phyloP scores from a whole-genome alignment of 2,113 vertebrate species.

The Toxostoma redivivum region DNA sequence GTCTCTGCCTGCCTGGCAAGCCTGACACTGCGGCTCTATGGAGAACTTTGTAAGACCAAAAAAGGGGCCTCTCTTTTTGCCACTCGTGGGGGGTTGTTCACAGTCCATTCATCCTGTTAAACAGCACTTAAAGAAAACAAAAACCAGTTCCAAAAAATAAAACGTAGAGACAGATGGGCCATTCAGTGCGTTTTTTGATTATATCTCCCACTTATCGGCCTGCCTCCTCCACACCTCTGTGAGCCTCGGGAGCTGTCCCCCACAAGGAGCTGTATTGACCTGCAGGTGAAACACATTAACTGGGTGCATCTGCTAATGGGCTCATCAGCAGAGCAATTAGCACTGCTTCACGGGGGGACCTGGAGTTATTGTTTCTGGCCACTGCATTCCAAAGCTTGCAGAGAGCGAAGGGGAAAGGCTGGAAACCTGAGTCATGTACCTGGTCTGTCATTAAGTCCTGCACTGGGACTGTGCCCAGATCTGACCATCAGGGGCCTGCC shows the following conservation, averaged over 20 bases:
- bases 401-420: background rate
- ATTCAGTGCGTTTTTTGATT: background rate
- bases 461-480: background rate
- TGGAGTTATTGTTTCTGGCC: background rate
- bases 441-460: background rate
- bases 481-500: background rate
- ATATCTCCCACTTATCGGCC: background rate
- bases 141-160: background rate
- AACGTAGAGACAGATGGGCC: background rate
- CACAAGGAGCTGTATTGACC: background rate
- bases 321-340: background rate
- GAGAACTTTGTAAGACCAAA: background rate
- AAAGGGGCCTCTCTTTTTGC: background rate
- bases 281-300: background rate
- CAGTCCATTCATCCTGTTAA: background rate
- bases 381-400: background rate
- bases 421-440: background rate
- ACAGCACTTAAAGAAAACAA: background rate
- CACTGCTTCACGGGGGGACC: background rate
- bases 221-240: background rate
- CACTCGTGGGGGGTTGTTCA: background rate
- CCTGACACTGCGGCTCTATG: background rate
- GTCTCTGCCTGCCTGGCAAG: background rate
- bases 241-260: background rate
- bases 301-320: background rate